A percentile compares a stretch with the other conserved stretches of the same genome.
Evolutionary conservation across 2,888 invertebrate species (phyloP).

Genomic region (Siphonodentalium dalli): DNA sequence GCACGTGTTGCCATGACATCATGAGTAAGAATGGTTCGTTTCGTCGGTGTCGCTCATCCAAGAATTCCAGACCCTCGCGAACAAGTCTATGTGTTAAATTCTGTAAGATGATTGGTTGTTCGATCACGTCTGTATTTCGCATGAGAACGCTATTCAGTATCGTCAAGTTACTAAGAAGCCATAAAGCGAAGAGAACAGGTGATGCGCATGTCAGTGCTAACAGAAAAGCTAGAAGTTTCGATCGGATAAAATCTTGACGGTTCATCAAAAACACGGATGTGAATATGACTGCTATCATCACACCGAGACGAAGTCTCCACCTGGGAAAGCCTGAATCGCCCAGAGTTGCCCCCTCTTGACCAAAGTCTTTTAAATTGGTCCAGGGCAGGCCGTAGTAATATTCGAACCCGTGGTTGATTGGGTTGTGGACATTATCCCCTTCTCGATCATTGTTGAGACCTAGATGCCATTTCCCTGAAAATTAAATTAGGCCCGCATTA

Average conservation of each 20-base stretch:
- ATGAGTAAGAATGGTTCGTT: constrained; percentile 66
- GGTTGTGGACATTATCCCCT: constrained; percentile 59
- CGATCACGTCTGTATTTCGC: constrained; percentile 64
- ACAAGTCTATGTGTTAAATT: constrained; percentile 58
- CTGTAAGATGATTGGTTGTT: constrained; percentile 67
- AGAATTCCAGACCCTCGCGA: constrained; percentile 44
- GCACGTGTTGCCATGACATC: constrained; percentile 71
- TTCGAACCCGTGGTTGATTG: constrained; percentile 65
- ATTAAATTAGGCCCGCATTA: not conserved
- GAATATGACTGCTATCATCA: constrained; percentile 22
- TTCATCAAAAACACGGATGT: constrained; percentile 24
- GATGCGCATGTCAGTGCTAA: constrained; percentile 16
- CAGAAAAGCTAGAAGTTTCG: constrained; percentile 5
- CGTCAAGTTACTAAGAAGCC: constrained; percentile 31
- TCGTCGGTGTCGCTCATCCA: constrained; percentile 37
- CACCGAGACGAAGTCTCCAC: constrained; percentile 22
- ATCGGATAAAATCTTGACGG: constrained; percentile 18
- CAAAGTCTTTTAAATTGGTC: constrained; percentile 58
- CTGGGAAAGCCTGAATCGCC: constrained; percentile 22
- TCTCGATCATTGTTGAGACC: constrained; percentile 58
- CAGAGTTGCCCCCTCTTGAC: constrained; percentile 32
- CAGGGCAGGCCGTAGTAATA: constrained; percentile 65
- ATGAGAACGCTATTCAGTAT: constrained; percentile 57
- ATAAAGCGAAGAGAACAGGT: constrained; percentile 13
- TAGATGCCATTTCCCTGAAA: constrained; percentile 69